Conservation (phyloP, 2,113 vertebrate genomes). For the Piliocolobus tephrosceles region DNA sequence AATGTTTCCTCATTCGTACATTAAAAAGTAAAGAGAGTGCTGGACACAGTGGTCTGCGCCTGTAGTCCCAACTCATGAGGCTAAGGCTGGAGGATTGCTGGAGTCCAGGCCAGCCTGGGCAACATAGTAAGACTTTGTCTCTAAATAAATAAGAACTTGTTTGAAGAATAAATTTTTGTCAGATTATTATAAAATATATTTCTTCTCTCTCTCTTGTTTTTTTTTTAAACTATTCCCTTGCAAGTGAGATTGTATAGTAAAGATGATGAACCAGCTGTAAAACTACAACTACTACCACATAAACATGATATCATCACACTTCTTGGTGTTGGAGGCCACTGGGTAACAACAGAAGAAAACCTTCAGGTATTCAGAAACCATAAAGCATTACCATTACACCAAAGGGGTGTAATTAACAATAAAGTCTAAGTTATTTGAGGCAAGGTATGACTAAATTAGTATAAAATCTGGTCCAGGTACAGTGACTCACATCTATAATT, state of each 20-base stretch:
- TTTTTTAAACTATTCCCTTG: not conserved
- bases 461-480: not conserved
- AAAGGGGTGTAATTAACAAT: not conserved
- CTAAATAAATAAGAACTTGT: conserved; percentile 4
- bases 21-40: not conserved
- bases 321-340: conserved; percentile 92
- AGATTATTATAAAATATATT: conserved; percentile 22
- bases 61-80: not conserved
- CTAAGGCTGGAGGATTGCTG: not conserved
- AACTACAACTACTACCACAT: conserved; percentile 86
- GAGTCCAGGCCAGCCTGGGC: not conserved
- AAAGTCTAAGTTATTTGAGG: not conserved
- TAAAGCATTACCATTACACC: not conserved
- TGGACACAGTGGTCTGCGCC: not conserved
- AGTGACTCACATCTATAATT: too few relatives aligned
- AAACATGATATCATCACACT: conserved; percentile 95
- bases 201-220: conserved; percentile 33
- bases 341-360: conserved; percentile 92
- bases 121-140: not conserved
- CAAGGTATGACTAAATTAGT: not conserved
- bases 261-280: conserved; percentile 82
- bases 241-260: conserved; percentile 88
- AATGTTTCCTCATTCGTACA: not conserved
- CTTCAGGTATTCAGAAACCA: conserved; percentile 88
- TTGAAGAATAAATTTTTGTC: conserved; percentile 44